Base-by-base conservation (phyloP, 2,113 vertebrate species). In the Pterocles gutturalis region DNA sequence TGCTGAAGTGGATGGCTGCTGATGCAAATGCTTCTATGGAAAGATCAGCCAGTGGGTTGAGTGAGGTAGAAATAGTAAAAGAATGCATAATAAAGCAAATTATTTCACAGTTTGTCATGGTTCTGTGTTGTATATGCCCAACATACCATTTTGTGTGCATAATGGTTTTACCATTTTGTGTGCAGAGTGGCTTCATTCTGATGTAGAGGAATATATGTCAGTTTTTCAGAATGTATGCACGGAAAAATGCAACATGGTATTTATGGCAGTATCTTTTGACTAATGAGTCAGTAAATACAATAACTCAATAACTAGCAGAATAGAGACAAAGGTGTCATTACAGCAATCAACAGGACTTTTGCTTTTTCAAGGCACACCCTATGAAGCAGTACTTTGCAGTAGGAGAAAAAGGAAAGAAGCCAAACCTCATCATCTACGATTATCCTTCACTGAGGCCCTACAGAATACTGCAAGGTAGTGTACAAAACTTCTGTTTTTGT, bases 341-440 rank as follows among this genome's bases (percentile, higher is more conserved):
- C 71, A 78, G 43, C 51, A 46, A 93, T 72, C 91, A 91, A 97
- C 16, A 43, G 70, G 60, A 96, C 61, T 96, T 91, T 92, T 89
- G 83, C 69, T 97, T 94, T 97, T 89, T 97, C 21, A 93, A 99
- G 99, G 97, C 98, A 65, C 98, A 99, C 66, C 99, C 99, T 29
- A 90, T 94, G 81, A 99, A 97, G 97, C 96, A 97, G 49, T 98
- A 98, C 96, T 98, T 99, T 94, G 98, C 96, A 55, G 98, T 99
- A 73, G 99, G 99, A 96, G 99, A 99, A 96, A 99, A 99, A 90
- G 99, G 99, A 86, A 82, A 75, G 83, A 97, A 96, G 43, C 99
- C 99, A 60, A 86, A 98, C 78, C 98, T 99, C 93, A 97, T 99
- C 17, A 93, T 99, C 87, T 99, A 99, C n/a, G 98, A 99, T 60